Base-by-base conservation (phyloP, 2,888 invertebrate species). In the Bellardia bayeri region DNA sequence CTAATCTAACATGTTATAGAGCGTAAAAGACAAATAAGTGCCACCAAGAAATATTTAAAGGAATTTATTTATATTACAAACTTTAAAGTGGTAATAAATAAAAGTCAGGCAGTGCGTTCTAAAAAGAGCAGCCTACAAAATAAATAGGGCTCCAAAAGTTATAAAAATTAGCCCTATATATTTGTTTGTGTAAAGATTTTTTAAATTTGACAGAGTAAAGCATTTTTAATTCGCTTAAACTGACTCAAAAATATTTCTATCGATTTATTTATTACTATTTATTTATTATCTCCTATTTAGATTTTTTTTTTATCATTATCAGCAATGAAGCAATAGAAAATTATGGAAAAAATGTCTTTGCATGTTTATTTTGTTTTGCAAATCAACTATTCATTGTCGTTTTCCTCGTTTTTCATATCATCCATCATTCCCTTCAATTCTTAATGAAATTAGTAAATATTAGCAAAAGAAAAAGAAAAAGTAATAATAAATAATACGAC, bases 271-370 rank as follows among this genome's bases (percentile, higher is more conserved):
- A n/a, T 13, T 14, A 13, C n/a, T 14, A 49, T 49, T 14, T 49
- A 13, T 49, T 49, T 49, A 3, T 51, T 51, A 51, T 66, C 37
- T 5, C 7, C 6, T 6, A 45, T 11, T 45, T 45, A 23, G 2
- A 11, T 11, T 45, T 45, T 45, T 45, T 11, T 45, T 45, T 45
- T 45, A 2, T 49, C 45, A 56, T 68, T 14, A 49, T 68, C 23
- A 16, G 13, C 71, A 72, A 40, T 42, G 56, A 72, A 56, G 40
- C 33, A 23, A 42, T 37, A 56, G 5, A 72, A 56, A 56, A 72
- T 72, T 16, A 54, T 72, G 56, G 56, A 30, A 72, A 56, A 54
- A 58, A 42, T 40, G 45, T 68, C 13, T 49, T 30, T 68, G 23
- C 14, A 68, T 16, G 23, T 56, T 56, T 23, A 16, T 23, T 56